Evolutionary conservation across 2,888 invertebrate genomes (phyloP), one percentile per base, ranked within the genome.

Genomic region (Calameuta idolon): DNA sequence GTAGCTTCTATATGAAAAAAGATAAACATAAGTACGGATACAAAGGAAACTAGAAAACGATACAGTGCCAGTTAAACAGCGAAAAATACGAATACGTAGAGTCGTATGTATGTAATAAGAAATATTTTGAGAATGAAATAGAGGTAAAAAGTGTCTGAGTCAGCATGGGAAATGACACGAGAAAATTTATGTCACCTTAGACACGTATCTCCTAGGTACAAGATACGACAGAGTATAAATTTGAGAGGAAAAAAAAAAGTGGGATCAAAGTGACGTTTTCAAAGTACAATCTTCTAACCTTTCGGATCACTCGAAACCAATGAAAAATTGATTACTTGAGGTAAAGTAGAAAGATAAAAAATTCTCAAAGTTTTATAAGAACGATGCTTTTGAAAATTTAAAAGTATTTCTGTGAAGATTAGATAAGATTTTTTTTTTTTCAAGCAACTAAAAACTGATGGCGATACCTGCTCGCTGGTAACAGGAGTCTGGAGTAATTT

Each of bases 401-500:
- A 55, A 55, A 9, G 5, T 23, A 55, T 55, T 55, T 55, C 9
- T 23, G 23, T 23, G 55, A 23, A 55, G 9, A 55, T 55, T 5
- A 23, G 23, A 55, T 55, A 55, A 55, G 55, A 55, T 55, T 55
- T 55, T 55, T 2, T 23, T 55, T 55, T 55, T 55, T 2, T 23
- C 55, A 15, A 55, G 23, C 55, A 23, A 9, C 2, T 55, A 23
- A 55, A 55, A 55, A 55, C 55, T 15, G 1, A 23, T 55, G 55
- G 23, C 40, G 11, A 84, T 85, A 91, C 91, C 91, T 91, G 34
- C 89, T 84, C 71, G 86, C 86, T 40, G 90, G 88, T 77, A 88
- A 85, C 69, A 91, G 85, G 73, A 89, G 86, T 80, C 84, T 88
- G 74, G 90, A 88, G 80, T 88, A 88, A 86, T 91, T 91, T 78